Conservation (phyloP, 2,888 invertebrate genomes). For the Drosophila helvetica region DNA sequence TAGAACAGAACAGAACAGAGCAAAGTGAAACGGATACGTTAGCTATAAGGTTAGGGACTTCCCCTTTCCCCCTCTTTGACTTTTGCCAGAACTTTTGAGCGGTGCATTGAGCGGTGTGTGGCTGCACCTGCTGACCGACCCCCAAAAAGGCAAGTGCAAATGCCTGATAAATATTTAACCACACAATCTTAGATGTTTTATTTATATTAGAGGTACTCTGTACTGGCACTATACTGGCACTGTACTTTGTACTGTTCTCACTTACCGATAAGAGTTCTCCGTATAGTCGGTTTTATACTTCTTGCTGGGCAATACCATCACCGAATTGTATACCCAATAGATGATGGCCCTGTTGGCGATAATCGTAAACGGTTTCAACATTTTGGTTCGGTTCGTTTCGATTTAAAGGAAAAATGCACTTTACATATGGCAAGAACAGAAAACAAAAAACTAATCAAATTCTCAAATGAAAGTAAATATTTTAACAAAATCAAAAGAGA, state of each 20-base stretch:
- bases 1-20: no score
- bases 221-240: constrained; percentile 1
- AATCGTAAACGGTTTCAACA: constrained; percentile 19
- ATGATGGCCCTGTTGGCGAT: constrained; percentile 89
- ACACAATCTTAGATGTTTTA: constrained; percentile 38
- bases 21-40: constrained; percentile 11
- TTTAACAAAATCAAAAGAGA: constrained; percentile 47
- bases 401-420: constrained; percentile 32
- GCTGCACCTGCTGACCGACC: constrained; percentile 38
- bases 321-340: constrained; percentile 95
- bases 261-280: constrained; percentile 92
- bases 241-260: constrained; percentile 12
- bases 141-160: constrained; percentile 57
- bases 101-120: constrained; percentile 15
- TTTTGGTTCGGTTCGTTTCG: constrained; percentile 9
- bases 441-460: constrained; percentile 44
- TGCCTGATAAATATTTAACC: constrained; percentile 73
- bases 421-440: background rate
- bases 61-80: background rate
- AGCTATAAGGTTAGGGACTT: constrained; percentile 21
- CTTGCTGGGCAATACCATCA: constrained; percentile 94
- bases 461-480: constrained; percentile 48
- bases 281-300: constrained; percentile 93
- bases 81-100: constrained; percentile 13
- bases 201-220: background rate